Percentiles rank a stretch among this genome's conserved stretches.
phyloP scores from a whole-genome alignment of 2,888 invertebrate genomes.

The Lottia gigantea region DNA sequence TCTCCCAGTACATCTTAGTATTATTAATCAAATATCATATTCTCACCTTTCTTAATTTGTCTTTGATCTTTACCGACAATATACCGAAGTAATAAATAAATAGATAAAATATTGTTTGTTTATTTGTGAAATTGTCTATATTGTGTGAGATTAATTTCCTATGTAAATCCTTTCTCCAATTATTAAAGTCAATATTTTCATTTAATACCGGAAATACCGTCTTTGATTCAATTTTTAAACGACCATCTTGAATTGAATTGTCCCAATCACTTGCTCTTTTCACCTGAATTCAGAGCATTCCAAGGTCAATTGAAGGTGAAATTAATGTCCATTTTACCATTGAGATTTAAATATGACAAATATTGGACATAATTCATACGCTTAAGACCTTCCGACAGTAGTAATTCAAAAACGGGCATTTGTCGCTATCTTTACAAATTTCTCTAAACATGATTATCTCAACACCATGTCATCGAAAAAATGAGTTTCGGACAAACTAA shows the following conservation, averaged over 20 bases:
- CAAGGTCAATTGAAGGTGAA: slow-evolving; percentile 5
- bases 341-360: too few species aligned
- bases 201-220: not conserved
- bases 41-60: too few species aligned
- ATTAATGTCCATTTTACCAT: not conserved
- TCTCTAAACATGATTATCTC: too few species aligned
- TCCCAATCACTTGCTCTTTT: not conserved
- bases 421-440: not conserved
- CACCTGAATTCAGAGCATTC: not conserved
- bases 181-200: slow-evolving; percentile 7
- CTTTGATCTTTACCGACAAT: too few species aligned
- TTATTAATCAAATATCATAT: too few species aligned
- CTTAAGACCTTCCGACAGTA: not conserved
- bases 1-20: too few species aligned
- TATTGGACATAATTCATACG: too few species aligned
- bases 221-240: too few species aligned
- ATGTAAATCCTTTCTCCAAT: slow-evolving; percentile 7
- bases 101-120: too few species aligned
- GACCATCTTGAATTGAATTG: not conserved
- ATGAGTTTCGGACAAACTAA: too few species aligned
- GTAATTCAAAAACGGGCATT: not conserved
- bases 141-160: not conserved
- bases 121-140: too few species aligned
- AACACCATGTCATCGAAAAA: not conserved
- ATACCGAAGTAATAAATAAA: too few species aligned